Conservation (phyloP, 2,888 invertebrate genomes). For the Rhaphigaster nebulosa region DNA sequence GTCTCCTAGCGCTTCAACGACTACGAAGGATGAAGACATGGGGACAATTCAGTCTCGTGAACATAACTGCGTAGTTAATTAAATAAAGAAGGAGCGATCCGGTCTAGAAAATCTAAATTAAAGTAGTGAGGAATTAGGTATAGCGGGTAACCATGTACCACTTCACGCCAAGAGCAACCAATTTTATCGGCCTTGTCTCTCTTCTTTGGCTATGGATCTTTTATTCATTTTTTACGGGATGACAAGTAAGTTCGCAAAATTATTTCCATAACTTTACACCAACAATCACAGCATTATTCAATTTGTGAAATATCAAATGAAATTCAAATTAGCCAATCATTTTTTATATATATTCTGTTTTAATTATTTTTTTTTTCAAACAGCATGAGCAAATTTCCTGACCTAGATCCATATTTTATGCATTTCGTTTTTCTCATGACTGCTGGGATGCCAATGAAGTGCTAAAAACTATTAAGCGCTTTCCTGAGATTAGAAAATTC, state of each 20-base stretch:
- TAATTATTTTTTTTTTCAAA: too few relatives aligned
- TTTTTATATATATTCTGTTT: too few relatives aligned
- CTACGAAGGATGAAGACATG: background rate
- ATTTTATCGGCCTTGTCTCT: background rate
- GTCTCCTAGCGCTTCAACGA: background rate
- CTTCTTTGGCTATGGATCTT: background rate
- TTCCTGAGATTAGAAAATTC: background rate
- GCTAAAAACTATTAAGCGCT: background rate
- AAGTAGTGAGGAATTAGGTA: background rate
- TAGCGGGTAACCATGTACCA: background rate
- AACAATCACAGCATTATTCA: too few relatives aligned
- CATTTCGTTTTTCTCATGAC: too few relatives aligned
- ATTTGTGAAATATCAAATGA: too few relatives aligned
- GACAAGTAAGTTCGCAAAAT: background rate
- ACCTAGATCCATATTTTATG: too few relatives aligned
- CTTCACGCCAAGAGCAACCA: background rate
- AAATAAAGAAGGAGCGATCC: background rate
- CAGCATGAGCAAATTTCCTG: too few relatives aligned
- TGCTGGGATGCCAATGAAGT: too few relatives aligned
- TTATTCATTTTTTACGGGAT: background rate
- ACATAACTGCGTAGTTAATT: background rate
- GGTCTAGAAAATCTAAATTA: background rate
- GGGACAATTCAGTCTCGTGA: background rate
- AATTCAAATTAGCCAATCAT: too few relatives aligned
- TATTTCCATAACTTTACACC: background rate